These are phyloP conservation scores for Oplegnathus fasciatus DNA, from an alignment of 2,113 vertebrate species.

Conservation along the genomic window DNA sequence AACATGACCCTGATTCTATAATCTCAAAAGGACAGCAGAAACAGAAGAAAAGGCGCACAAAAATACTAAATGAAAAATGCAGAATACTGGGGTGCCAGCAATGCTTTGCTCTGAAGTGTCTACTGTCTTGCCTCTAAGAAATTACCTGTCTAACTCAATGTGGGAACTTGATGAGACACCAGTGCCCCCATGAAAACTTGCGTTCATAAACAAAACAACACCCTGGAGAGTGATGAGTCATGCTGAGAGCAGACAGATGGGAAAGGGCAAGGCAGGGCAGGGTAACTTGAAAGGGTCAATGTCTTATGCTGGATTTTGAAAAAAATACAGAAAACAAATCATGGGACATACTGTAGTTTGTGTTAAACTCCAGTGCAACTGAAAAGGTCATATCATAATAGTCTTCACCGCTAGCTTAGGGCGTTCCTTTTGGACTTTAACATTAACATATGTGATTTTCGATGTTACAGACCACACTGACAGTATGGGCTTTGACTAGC, in stretches of 20 bases:
- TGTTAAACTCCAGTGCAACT: neutral
- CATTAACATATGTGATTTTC: neutral
- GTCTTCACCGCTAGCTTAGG: neutral
- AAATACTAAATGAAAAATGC: constrained; percentile 37
- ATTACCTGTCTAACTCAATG: constrained; percentile 45
- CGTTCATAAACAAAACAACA: constrained; percentile 62
- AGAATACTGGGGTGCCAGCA: constrained; percentile 1
- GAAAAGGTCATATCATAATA: constrained; percentile 15
- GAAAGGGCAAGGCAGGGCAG: constrained; percentile 30
- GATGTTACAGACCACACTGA: neutral
- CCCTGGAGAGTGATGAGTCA: constrained; percentile 71
- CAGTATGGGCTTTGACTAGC: constrained; percentile 14
- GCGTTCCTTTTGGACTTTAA: neutral
- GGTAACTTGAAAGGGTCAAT: constrained; percentile 44
- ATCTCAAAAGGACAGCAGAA: constrained; percentile 17
- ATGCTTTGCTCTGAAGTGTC: constrained; percentile 27
- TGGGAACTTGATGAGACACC: constrained; percentile 56
- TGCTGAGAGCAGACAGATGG: constrained; percentile 48
- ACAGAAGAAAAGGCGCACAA: constrained; percentile 4
- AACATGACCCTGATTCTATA: constrained; percentile 42
- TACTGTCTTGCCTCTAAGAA: constrained; percentile 37
- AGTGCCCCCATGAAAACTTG: constrained; percentile 48
- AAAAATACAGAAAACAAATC: constrained; percentile 18
- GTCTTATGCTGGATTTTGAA: constrained; percentile 13
- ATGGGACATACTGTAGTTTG: neutral